Evolutionary conservation across 2,888 invertebrate species (phyloP).

Genomic region (Rhimphoctona megacephalus): DNA sequence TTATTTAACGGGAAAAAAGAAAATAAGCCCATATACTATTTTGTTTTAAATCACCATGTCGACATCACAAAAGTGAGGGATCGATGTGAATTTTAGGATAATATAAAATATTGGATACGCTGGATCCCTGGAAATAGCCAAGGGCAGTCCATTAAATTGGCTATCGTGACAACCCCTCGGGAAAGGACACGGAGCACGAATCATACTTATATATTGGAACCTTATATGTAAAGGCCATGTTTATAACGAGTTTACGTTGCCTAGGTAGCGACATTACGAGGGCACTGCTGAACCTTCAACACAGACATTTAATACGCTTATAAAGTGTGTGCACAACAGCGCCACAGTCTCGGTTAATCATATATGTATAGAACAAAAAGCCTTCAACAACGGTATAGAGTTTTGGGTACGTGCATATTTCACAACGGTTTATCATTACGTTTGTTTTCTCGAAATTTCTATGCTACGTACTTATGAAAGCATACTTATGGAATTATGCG

Average conservation of each 20-base stretch:
- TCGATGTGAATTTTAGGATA: not conserved
- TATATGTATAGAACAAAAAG: not conserved
- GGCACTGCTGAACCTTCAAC: not conserved
- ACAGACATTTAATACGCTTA: constrained; percentile 6
- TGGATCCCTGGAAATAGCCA: constrained; percentile 13
- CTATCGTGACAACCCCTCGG: not conserved
- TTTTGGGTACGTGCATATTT: not conserved
- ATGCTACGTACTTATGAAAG: not conserved
- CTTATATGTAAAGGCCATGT: constrained; percentile 5
- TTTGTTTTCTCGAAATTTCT: constrained; percentile 5
- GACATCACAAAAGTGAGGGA: not conserved
- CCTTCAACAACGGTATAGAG: not conserved
- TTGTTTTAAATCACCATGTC: not conserved
- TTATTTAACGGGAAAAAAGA: not conserved
- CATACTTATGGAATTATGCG: not conserved
- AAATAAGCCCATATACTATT: not conserved
- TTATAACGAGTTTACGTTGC: constrained; percentile 50
- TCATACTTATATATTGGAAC: not conserved
- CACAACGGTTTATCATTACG: constrained; percentile 29
- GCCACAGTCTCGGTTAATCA: not conserved
- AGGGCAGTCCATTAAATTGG: not conserved
- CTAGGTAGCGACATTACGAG: constrained; percentile 1
- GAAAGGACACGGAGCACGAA: not conserved
- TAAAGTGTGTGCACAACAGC: not conserved
- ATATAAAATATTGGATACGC: not conserved